Percentiles rank a stretch among this genome's conserved stretches.
Conservation (phyloP, 2,797 vertebrate genomes). For the Lepilemur ruficaudatus region DNA sequence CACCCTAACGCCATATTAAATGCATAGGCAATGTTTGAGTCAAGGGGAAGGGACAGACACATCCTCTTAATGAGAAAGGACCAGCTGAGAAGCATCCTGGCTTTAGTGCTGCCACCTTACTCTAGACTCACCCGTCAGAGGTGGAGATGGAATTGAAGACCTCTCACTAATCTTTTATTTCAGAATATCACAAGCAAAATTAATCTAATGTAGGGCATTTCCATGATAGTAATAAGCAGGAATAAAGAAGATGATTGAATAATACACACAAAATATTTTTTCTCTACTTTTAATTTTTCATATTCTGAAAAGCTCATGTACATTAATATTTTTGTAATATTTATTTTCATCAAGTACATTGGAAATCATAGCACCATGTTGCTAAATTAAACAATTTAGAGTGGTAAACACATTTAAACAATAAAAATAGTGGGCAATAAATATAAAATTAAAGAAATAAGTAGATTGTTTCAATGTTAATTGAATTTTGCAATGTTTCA, state of each 20-base stretch:
- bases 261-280: not conserved
- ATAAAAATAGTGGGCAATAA: not conserved
- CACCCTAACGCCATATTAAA: accelerated
- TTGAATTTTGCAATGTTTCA: not conserved
- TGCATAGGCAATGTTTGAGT: not conserved
- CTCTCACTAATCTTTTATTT: not conserved
- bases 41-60: not conserved
- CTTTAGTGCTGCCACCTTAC: not conserved
- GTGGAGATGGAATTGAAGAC: not conserved
- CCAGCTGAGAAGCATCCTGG: not conserved
- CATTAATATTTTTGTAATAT: not conserved
- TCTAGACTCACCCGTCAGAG: not conserved
- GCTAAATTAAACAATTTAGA: not conserved
- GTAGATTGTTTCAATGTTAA: not conserved
- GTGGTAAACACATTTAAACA: not conserved
- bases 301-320: not conserved
- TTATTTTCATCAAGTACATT: not conserved
- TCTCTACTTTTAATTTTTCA: not conserved
- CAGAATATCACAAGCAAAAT: not conserved
- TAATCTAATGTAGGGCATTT: not conserved
- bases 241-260: not conserved
- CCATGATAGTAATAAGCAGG: not conserved
- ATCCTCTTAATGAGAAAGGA: not conserved
- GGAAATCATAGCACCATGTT: not conserved
- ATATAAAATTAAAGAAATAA: not conserved